phyloP scores from a whole-genome alignment of 2,797 vertebrate genomes.

The Neosilurus hyrtlii region DNA sequence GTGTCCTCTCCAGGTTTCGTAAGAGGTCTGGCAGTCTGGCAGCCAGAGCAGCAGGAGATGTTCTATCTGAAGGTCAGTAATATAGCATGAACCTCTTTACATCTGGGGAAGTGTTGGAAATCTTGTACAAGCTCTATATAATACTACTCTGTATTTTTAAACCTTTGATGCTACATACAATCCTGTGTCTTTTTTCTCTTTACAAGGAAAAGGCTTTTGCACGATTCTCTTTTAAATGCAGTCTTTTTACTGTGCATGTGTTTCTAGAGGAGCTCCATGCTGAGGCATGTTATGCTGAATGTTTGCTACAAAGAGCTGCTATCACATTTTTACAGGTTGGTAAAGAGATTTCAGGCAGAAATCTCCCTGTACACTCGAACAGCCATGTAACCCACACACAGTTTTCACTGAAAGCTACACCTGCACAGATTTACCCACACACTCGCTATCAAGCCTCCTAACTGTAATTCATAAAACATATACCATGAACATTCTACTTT shows the following conservation, averaged over 20 bases:
- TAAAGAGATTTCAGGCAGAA: slow-evolving; percentile 15
- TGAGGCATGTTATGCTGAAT: slow-evolving; percentile 82
- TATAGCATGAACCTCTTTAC: background rate
- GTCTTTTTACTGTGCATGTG: slow-evolving; percentile 2
- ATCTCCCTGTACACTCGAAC: background rate
- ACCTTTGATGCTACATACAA: background rate
- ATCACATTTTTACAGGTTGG: slow-evolving; percentile 84
- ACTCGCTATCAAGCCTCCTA: background rate
- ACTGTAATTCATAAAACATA: background rate
- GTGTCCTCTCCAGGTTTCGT: slow-evolving; percentile 68
- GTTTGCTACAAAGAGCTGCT: slow-evolving; percentile 81
- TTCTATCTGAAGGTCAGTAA: slow-evolving; percentile 71
- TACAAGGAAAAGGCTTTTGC: background rate
- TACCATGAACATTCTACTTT: background rate
- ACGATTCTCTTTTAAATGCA: background rate
- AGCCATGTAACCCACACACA: background rate
- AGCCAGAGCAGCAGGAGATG: slow-evolving; percentile 63
- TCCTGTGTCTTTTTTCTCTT: too few relatives aligned
- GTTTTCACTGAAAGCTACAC: background rate
- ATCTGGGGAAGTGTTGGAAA: background rate
- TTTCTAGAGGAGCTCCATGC: slow-evolving; percentile 81
- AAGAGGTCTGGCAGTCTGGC: slow-evolving; percentile 67
- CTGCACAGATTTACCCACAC: background rate
- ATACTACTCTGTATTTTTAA: background rate
- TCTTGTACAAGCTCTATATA: background rate